Evolutionary conservation across 2,113 vertebrate species (phyloP), one percentile per base, ranked within the genome.

Genomic region (Notiomystis cincta): DNA sequence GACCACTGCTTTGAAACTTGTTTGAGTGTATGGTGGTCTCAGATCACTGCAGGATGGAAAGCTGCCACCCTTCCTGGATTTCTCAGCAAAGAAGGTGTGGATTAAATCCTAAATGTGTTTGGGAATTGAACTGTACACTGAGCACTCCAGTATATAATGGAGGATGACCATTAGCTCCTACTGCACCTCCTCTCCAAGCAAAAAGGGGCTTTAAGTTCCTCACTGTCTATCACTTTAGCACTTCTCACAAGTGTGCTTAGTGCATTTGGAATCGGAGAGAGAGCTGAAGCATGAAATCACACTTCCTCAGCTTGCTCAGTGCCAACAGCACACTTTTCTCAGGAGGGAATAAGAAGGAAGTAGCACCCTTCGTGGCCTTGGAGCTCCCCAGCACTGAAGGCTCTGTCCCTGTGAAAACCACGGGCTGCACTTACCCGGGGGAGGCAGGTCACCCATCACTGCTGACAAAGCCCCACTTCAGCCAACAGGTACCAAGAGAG

Each of bases 231-330:
- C 84, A 66, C 78, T 83, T 91, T 48, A 95, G 70, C 90, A 90
- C 79, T 90, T 86, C 84, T 90, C 92, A 92, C 79, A 86, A 86
- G 60, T 33, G 44, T 33, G 62, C 86, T 90, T 22, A 87, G 56
- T 58, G 33, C 64, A 15, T 62, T 92, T 72, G 42, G 57, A 82
- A 87, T 3, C 64, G 57, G 38, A 70, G 67, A 54, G 51, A 19
- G 51, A 77, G 69, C 30, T 79, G 61, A 61, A 82, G 95, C 87
- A 64, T 90, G 53, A 87, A 94, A 79, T 94, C 92, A 89, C 95
- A 79, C 77, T 84, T 82, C 21, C 38, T 78, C 84, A 31, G 89
- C 70, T 95, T 83, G 27, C 80, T 86, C 67, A 31, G 60, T 70
- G 64, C 88, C 86, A 81, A 8, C 54, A 47, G 38, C 45, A 60